These are phyloP conservation scores for Podarcis lilfordi DNA, from an alignment of 2,797 vertebrate species.

Conservation along the genomic window DNA sequence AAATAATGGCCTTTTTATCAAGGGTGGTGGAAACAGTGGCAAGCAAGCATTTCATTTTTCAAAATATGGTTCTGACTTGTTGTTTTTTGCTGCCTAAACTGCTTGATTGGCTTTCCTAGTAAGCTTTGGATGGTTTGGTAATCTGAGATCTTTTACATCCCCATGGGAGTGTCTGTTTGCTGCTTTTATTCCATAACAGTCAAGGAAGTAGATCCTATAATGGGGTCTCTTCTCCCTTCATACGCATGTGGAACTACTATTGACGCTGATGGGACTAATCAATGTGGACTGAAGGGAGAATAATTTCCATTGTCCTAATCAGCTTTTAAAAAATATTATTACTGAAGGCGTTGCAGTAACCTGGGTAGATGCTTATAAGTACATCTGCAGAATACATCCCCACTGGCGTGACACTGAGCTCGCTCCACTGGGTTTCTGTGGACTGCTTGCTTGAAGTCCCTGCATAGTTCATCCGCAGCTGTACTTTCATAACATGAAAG, in stretches of 20 bases:
- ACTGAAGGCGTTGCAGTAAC: background rate
- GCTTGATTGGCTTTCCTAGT: background rate
- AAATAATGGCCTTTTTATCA: background rate
- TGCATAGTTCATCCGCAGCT: background rate
- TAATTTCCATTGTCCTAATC: background rate
- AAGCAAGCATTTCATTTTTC: background rate
- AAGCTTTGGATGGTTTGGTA: background rate
- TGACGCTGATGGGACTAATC: background rate
- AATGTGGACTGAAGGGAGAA: background rate
- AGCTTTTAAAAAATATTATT: background rate
- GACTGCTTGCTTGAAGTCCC: background rate
- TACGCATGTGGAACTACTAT: background rate
- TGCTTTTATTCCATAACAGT: constrained; percentile 5
- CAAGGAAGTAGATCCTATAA: constrained; percentile 12
- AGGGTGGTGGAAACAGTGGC: background rate
- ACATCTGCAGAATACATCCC: background rate
- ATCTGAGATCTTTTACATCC: background rate
- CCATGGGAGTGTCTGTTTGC: background rate
- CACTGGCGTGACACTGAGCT: background rate
- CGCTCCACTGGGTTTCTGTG: background rate
- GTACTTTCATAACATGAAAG: background rate
- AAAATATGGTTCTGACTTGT: background rate
- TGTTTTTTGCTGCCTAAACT: background rate
- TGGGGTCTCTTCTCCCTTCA: background rate
- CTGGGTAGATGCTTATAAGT: background rate